phyloP scores from a whole-genome alignment of 2,113 vertebrate genomes.

The Lontra canadensis region DNA sequence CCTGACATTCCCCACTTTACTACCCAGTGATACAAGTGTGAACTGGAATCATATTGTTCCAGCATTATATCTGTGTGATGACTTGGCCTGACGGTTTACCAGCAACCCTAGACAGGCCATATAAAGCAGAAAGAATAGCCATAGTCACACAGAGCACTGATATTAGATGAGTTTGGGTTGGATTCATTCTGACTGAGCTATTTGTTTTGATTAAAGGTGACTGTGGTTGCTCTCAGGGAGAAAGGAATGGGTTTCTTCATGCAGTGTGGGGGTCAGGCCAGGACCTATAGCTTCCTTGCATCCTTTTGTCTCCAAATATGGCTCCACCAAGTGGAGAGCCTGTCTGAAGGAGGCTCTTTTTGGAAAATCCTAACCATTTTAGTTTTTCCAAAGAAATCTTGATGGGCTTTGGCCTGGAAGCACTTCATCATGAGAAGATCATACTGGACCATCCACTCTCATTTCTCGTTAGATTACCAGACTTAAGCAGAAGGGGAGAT shows the following conservation, averaged over 20 bases:
- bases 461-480: not conserved
- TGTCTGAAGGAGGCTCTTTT: not conserved
- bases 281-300: not conserved
- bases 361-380: not conserved
- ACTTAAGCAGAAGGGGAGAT: not conserved
- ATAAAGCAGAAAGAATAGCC: not conserved
- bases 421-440: not conserved
- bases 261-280: not conserved
- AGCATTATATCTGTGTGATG: not conserved
- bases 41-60: not conserved
- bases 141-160: not conserved
- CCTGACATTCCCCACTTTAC: not conserved
- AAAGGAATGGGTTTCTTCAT: not conserved
- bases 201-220: not conserved
- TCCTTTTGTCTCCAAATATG: not conserved
- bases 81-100: not conserved
- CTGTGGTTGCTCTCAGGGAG: not conserved
- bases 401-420: not conserved
- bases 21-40: not conserved
- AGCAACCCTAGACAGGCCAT: not conserved
- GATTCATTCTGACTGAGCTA: not conserved
- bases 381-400: not conserved
- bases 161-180: not conserved
- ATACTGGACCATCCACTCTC: not conserved
- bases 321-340: not conserved